These are phyloP conservation scores for Thymallus thymallus DNA, from an alignment of 2,113 vertebrate species.

Conservation along the genomic window DNA sequence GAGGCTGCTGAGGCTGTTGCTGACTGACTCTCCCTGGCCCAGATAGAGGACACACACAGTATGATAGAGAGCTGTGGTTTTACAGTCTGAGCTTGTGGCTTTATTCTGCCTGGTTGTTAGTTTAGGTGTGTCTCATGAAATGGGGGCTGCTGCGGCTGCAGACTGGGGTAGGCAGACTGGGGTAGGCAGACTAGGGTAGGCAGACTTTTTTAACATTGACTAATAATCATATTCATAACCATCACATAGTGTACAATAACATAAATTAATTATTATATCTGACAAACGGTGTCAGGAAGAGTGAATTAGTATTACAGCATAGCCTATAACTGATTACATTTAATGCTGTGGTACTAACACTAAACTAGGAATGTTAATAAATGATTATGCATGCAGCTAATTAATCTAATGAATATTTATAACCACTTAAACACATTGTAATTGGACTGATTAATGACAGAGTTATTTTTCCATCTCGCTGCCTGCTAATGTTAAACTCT, in stretches of 20 bases:
- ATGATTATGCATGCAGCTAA: constrained; percentile 76
- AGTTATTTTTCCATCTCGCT: constrained; percentile 74
- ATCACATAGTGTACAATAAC: constrained; percentile 54
- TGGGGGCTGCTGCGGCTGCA: constrained; percentile 10
- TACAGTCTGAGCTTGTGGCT: constrained; percentile 32
- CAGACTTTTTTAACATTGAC: constrained; percentile 37
- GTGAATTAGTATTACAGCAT: constrained; percentile 65
- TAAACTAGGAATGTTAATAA: constrained; percentile 68
- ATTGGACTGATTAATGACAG: constrained; percentile 78
- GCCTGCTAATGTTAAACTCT: constrained; percentile 72
- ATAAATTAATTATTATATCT: constrained; percentile 63
- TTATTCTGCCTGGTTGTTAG: constrained; percentile 38
- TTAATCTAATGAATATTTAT: constrained; percentile 78
- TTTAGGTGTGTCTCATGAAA: constrained; percentile 60
- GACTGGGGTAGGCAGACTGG: constrained; percentile 51
- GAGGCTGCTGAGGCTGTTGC: constrained; percentile 50
- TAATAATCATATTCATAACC: constrained; percentile 49
- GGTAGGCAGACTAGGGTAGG: constrained; percentile 34
- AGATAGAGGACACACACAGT: constrained; percentile 49
- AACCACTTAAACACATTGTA: constrained; percentile 78
- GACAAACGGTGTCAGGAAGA: constrained; percentile 58
- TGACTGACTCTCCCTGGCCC: constrained; percentile 47
- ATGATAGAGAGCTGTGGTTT: constrained; percentile 22
- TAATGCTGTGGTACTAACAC: constrained; percentile 62
- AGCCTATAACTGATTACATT: constrained; percentile 69